Evolutionary conservation across 2,113 vertebrate genomes (phyloP), one percentile per base, ranked within the genome.

Genomic region (Melospiza melodia): DNA sequence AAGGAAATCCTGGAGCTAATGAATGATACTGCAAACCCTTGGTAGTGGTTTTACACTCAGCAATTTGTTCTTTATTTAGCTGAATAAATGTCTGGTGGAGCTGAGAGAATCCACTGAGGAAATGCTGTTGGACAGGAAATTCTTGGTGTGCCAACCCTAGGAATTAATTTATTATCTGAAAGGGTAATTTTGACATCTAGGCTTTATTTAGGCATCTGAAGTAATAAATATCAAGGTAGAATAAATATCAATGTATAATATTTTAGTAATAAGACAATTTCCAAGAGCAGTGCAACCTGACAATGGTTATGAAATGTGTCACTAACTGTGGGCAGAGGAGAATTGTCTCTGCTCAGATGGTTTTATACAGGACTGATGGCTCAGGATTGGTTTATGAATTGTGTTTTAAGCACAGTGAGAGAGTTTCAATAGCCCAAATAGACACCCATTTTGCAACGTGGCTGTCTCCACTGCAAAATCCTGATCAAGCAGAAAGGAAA

Each of bases 1-100:
- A 72, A 75, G 89, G 69, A 96, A 95, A 91, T 91, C 77, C 46
- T 63, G 52, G 62, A 77, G 76, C 39, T 94, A 91, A 81, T 72
- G 69, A 68, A 68, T 81, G 86, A 30, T 65, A 19, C 52, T 78
- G 33, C 57, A 78, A 48, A 67, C 20, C 37, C 66, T 59, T 10
- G 5, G 57, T 57, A 61, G 67, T 78, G 77, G 68, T 59, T 97
- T 87, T 78, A 48, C 52, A 62, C 48, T 77, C 84, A 82, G 91
- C 3, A 3, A 67, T 87, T 95, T 84, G 65, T 85, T 73, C 94
- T 94, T 93, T 89, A 84, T 93, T 90, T 93, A 63, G 51, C 44
- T 89, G 79, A 66, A 88, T 73, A 90, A 90, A 84, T 81, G 72
- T 61, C 68, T 87, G 89, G 67, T 44, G 80, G 59, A 78, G 80